These are phyloP conservation scores for Frieseomelitta varia DNA, from an alignment of 1,140 invertebrate species.

Conservation along the genomic window DNA sequence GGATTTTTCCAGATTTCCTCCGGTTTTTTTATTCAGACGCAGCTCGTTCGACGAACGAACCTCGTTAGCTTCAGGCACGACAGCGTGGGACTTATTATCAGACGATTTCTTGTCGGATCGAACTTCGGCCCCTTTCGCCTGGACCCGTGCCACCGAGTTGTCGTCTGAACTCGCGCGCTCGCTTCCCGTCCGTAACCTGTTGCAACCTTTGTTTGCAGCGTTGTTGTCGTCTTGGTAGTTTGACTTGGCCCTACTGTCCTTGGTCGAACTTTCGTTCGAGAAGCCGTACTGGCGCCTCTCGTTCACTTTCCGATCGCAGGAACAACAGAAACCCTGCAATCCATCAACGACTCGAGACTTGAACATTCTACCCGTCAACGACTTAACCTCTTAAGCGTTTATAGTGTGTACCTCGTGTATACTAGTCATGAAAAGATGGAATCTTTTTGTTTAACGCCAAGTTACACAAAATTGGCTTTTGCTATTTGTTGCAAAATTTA, in stretches of 20 bases:
- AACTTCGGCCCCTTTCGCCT: not conserved
- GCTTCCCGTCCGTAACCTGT: constrained; percentile 48
- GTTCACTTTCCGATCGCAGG: constrained; percentile 76
- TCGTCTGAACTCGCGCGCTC: constrained; percentile 20
- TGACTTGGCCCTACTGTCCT: constrained; percentile 52
- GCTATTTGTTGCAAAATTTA: too few species aligned
- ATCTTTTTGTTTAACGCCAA: too few species aligned
- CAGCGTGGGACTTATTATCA: too few species aligned
- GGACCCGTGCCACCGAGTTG: constrained; percentile 48
- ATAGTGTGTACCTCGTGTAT: too few species aligned
- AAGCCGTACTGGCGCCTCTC: not conserved
- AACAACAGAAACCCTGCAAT: constrained; percentile 69
- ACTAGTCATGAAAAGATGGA: too few species aligned
- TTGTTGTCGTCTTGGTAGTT: not conserved
- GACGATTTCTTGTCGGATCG: not conserved
- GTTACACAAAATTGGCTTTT: too few species aligned
- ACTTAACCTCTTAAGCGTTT: too few species aligned
- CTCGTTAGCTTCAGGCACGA: not conserved
- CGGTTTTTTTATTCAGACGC: not conserved
- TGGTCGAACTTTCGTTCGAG: constrained; percentile 34
- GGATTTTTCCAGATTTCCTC: too few species aligned
- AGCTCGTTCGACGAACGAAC: not conserved
- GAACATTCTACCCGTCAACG: too few species aligned
- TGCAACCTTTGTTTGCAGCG: constrained; percentile 45
- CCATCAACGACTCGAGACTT: too few species aligned